Percentiles rank a stretch among this genome's conserved stretches.
Evolutionary conservation across 2,113 vertebrate genomes (phyloP).

Genomic region (Crocuta crocuta): DNA sequence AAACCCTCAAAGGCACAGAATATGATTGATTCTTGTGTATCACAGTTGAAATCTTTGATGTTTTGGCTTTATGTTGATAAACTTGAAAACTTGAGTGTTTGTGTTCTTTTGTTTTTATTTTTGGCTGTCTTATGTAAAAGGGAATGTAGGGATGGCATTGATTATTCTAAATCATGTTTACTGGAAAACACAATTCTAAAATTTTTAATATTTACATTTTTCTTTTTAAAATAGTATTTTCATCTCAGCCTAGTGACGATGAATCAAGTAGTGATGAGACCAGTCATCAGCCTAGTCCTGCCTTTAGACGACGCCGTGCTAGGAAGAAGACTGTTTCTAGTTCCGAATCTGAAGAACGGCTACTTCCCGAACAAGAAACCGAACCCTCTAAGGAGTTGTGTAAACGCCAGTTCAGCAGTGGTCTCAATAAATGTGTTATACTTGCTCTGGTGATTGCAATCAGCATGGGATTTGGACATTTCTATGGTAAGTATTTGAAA

Average conservation of each 20-base stretch:
- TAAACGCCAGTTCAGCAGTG: constrained; percentile 81
- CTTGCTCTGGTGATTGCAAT: constrained; percentile 92
- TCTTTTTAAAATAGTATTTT: constrained; percentile 82
- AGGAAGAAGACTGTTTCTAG: constrained; percentile 85
- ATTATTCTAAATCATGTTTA: constrained; percentile 17
- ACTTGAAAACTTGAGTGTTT: not conserved
- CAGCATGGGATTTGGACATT: constrained; percentile 96
- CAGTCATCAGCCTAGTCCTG: constrained; percentile 75
- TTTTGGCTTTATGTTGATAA: constrained; percentile 43
- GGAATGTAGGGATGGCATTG: constrained; percentile 9
- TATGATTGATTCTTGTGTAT: not conserved
- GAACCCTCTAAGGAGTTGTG: constrained; percentile 50
- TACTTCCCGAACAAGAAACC: not conserved
- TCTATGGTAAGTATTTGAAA: constrained; percentile 89
- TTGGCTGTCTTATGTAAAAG: constrained; percentile 42
- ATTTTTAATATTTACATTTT: constrained; percentile 54
- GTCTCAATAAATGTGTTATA: constrained; percentile 92
- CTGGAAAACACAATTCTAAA: not conserved
- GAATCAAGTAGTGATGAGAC: constrained; percentile 92
- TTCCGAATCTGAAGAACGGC: constrained; percentile 83
- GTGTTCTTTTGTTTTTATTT: not conserved
- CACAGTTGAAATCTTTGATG: not conserved
- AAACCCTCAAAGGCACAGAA: not conserved
- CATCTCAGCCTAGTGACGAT: constrained; percentile 75
- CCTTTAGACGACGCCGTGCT: constrained; percentile 90